These are phyloP conservation scores for Heliconius cydno DNA, from an alignment of 2,888 invertebrate genomes.

Conservation along the genomic window DNA sequence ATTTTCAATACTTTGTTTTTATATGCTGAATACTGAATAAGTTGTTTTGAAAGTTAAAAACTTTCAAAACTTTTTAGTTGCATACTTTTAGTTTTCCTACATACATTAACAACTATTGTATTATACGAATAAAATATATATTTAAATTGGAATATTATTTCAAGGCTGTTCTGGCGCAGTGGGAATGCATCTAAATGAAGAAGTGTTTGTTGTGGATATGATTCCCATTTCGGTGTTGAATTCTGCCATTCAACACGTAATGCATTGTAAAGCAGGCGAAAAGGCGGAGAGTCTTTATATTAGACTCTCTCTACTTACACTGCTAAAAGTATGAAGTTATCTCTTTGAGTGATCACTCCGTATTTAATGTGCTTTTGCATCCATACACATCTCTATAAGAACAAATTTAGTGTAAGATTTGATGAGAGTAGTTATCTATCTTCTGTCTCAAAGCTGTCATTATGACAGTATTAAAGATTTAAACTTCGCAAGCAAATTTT, in stretches of 20 bases:
- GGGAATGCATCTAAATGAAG: neutral
- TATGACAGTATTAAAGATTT: too few species aligned
- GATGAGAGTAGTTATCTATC: too few species aligned
- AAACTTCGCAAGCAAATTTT: too few species aligned
- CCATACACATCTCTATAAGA: too few species aligned
- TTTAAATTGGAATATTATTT: neutral
- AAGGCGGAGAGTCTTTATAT: neutral
- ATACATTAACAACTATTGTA: neutral
- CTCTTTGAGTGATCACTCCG: too few species aligned
- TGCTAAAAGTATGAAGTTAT: neutral
- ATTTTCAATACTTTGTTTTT: constrained; percentile 4
- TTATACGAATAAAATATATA: neutral
- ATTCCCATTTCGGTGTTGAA: neutral
- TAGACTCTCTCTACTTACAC: neutral
- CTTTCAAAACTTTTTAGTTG: too few species aligned
- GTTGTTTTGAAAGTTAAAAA: neutral
- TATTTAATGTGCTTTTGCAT: too few species aligned
- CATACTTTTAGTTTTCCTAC: neutral
- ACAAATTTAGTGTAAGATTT: too few species aligned
- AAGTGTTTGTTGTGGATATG: neutral
- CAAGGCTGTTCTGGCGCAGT: neutral
- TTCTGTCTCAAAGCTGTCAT: too few species aligned
- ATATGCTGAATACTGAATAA: neutral
- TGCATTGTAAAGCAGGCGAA: neutral
- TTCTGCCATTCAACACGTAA: neutral